Percentiles rank a stretch among this genome's conserved stretches.
phyloP scores from a whole-genome alignment of 2,888 invertebrate genomes.

The Leuctra nigra region DNA sequence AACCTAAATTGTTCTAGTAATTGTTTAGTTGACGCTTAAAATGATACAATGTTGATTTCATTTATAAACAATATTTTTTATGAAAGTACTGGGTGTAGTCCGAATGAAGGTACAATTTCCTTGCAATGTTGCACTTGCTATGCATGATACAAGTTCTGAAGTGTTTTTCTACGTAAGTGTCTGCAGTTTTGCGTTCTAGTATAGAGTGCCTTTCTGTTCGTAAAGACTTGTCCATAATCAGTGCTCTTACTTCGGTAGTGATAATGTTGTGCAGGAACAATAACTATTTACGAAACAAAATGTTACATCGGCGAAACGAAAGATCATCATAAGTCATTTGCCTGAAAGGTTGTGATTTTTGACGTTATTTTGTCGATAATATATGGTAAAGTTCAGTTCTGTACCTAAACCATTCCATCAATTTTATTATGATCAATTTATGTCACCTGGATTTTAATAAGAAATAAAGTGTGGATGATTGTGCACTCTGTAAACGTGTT shows the following conservation, averaged over 20 bases:
- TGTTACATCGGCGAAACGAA: constrained; percentile 5
- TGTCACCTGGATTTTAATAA: constrained; percentile 21
- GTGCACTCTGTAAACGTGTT: constrained; percentile 22
- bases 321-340: constrained; percentile 14
- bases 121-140: no score
- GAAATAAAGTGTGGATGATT: constrained; percentile 21
- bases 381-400: not conserved
- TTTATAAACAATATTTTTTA: no score
- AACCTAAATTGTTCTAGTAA: no score
- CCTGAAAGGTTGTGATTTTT: constrained; percentile 23
- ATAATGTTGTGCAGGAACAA: constrained; percentile 19
- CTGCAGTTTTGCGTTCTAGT: no score
- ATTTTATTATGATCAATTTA: constrained; percentile 17
- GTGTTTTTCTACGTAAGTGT: no score
- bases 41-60: no score
- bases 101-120: no score
- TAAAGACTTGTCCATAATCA: constrained; percentile 20
- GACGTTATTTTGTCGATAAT: not conserved
- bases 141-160: no score
- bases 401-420: constrained; percentile 22
- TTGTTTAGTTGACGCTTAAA: no score
- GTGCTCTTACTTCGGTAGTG: constrained; percentile 22
- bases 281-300: not conserved
- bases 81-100: no score
- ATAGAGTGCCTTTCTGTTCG: constrained; percentile 23